Conservation (phyloP, 2,797 vertebrate genomes). For the Myotis vivesi region DNA sequence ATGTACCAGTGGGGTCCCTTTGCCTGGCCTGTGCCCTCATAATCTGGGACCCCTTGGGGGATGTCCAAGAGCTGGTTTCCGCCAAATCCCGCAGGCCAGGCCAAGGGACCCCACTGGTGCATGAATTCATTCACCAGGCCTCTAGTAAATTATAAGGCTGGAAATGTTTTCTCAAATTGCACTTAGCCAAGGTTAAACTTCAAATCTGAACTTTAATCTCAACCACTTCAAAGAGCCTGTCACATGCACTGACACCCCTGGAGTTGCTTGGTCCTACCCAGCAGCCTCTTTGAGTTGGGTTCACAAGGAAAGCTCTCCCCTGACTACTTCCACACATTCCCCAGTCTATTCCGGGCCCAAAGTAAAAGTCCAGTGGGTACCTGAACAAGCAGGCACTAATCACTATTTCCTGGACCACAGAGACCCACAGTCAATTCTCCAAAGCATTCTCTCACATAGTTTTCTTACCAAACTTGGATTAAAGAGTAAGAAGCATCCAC, state of each 20-base stretch:
- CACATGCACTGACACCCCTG: background rate
- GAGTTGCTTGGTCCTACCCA: background rate
- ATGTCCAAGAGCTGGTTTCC: too few species aligned
- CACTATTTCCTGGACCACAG: background rate
- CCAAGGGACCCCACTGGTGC: too few species aligned
- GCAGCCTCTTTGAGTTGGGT: background rate
- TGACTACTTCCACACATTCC: background rate
- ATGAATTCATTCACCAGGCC: too few species aligned
- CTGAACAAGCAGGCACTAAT: background rate
- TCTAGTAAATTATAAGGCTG: background rate
- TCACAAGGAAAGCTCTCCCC: background rate
- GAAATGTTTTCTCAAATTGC: background rate
- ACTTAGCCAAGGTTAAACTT: background rate
- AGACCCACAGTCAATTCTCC: background rate
- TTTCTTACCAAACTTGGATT: background rate
- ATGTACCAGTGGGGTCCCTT: too few species aligned
- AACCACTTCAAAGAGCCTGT: background rate
- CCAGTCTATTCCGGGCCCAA: accelerated
- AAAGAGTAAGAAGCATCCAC: background rate
- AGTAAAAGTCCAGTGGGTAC: background rate
- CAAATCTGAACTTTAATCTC: background rate
- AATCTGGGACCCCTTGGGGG: too few species aligned
- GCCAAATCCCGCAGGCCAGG: too few species aligned
- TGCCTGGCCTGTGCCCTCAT: too few species aligned
- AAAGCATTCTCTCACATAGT: background rate